These are phyloP conservation scores for Radopholus similis DNA, from an alignment of 1,140 invertebrate genomes.

Conservation along the genomic window DNA sequence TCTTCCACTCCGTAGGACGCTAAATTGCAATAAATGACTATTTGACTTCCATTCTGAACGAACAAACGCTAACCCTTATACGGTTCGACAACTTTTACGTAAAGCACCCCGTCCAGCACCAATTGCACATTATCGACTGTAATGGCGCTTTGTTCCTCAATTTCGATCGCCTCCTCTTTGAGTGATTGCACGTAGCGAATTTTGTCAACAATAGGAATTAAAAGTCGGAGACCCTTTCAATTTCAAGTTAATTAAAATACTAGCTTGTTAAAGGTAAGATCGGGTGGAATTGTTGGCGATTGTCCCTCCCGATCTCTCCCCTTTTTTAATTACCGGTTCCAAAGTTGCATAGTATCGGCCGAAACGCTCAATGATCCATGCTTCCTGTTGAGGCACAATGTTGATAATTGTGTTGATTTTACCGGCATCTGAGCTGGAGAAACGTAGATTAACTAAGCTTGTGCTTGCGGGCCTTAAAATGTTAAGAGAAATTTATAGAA, in stretches of 20 bases:
- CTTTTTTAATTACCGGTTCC: conserved; percentile 71
- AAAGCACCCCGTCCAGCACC: conserved; percentile 93
- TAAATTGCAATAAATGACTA: conserved; percentile 58
- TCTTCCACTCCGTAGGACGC: conserved; percentile 98
- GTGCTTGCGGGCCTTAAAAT: no score
- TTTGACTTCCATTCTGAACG: no score
- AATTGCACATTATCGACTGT: conserved; percentile 81
- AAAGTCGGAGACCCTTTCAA: conserved; percentile 77
- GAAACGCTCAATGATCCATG: conserved; percentile 98
- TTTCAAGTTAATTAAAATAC: no score
- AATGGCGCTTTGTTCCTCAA: conserved; percentile 95
- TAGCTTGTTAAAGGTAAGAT: no score
- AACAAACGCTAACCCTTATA: no score
- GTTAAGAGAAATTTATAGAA: no score
- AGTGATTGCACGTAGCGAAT: conserved; percentile 97
- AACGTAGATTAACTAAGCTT: no score
- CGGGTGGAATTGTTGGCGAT: conserved; percentile 29
- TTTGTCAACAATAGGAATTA: conserved; percentile 84
- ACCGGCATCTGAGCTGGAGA: no score
- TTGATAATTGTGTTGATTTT: conserved; percentile 78
- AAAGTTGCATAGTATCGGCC: conserved; percentile 75
- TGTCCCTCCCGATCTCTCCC: no score
- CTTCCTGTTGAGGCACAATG: conserved; percentile 99
- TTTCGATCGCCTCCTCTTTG: conserved; percentile 98
- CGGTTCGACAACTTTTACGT: conserved; percentile 85